Base-by-base conservation (phyloP, 23 tunicate species). In the Ciona savignyi region DNA sequence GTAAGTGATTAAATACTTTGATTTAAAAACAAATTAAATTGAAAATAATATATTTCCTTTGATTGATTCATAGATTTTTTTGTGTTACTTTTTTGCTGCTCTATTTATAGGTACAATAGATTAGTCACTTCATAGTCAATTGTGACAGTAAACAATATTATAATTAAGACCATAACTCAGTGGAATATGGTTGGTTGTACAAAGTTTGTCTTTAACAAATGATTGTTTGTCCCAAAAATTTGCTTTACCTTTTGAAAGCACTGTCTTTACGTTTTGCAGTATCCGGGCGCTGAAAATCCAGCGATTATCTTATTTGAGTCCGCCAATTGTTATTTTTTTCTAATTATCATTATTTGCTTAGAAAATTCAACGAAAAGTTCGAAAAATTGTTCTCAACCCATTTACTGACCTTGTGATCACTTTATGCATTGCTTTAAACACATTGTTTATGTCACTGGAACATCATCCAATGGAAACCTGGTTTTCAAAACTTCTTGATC, bases 401-500 rank as follows among this genome's bases (percentile, higher is more conserved):
- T 88, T 88, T 72, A 75, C 96, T 34, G 99, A 95, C 62, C 79
- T 88, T 26, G 19, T 75, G 60, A 95, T 95, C 9, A 95, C 99
- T 0, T 34, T 88, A 0, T 95, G 96, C 83, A 95, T 95, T 51
- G 80, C 83, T 9, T 80, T 84, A 23, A 95, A 95, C 80, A 93
- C 90, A 23, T 24, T 83, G 29, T 95, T 88, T 33, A 93, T 95
- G 86, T 66, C 79, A 33, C 51, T 89, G 35, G 99, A 95, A 66
- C 75, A 80, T 1, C 82, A 95, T 62, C 99, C 99, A 19, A 78
- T 81, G 86, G 86, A 89, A 1, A 33, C 60, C 34, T 51, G 35
- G 20, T 70, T 70, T 34, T 71, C 33, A 1, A 51, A 9, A 21
- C 34, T 35, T 29, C 64, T 90, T 65, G 97, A 90, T 65, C 56